phyloP scores from a whole-genome alignment of 1,140 invertebrate genomes.

The Solenopsis fugax region DNA sequence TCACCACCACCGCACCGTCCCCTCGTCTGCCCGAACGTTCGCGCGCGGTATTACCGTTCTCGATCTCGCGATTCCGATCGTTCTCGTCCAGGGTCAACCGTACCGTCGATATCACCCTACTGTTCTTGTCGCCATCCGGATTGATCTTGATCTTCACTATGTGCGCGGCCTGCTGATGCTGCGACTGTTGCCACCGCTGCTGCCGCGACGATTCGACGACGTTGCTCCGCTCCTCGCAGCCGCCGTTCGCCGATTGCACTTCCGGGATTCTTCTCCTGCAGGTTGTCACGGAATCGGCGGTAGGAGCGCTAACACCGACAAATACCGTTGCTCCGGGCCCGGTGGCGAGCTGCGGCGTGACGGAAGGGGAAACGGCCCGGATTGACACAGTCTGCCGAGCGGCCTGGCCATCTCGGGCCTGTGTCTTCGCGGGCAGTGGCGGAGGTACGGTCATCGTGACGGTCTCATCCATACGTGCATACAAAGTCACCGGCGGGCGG shows the following conservation, averaged over 20 bases:
- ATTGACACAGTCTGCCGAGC: constrained; percentile 82
- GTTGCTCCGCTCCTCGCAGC: constrained; percentile 83
- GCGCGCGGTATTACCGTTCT: constrained; percentile 80
- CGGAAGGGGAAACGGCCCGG: constrained; percentile 78
- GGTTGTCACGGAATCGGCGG: constrained; percentile 76
- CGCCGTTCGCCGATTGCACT: constrained; percentile 85
- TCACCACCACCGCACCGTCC: constrained; percentile 79
- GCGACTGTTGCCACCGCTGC: constrained; percentile 77
- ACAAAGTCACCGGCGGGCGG: constrained; percentile 57
- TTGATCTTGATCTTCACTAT: constrained; percentile 91
- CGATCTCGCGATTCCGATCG: constrained; percentile 82
- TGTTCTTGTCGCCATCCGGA: constrained; percentile 86
- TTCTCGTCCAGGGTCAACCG: constrained; percentile 80
- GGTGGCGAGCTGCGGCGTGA: constrained; percentile 68
- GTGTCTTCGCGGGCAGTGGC: constrained; percentile 78
- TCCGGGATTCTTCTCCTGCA: constrained; percentile 80
- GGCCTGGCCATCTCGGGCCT: constrained; percentile 74
- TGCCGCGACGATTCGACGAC: constrained; percentile 80
- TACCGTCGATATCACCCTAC: constrained; percentile 82
- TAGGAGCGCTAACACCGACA: constrained; percentile 82
- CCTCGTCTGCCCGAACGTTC: constrained; percentile 73
- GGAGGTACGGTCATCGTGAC: constrained; percentile 83
- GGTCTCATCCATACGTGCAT: constrained; percentile 79
- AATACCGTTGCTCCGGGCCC: constrained; percentile 88
- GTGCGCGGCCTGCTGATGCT: constrained; percentile 83